phyloP scores from a whole-genome alignment of 2,888 invertebrate species.

The Amphipyra tragopoginis region DNA sequence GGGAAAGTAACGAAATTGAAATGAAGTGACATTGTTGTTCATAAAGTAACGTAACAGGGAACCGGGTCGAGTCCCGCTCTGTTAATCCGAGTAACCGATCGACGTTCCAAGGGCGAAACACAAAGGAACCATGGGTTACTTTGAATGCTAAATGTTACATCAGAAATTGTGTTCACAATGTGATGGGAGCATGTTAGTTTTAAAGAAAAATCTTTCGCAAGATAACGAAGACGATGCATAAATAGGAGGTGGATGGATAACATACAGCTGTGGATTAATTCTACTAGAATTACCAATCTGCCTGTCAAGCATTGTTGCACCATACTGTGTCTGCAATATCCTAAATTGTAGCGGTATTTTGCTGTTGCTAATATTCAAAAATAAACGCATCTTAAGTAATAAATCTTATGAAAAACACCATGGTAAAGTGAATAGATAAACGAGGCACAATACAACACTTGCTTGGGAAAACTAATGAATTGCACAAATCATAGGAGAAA shows the following conservation, averaged over 20 bases:
- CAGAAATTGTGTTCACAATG: constrained; percentile 21
- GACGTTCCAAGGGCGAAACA: constrained; percentile 71
- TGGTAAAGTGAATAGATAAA: background rate
- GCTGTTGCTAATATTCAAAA: too few relatives aligned
- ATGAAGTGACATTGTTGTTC: constrained; percentile 47
- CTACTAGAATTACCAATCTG: too few relatives aligned
- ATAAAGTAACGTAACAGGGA: constrained; percentile 46
- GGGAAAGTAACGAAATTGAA: constrained; percentile 51
- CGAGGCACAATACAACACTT: background rate
- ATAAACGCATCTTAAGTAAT: too few relatives aligned
- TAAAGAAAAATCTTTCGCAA: constrained; percentile 12
- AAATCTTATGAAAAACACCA: too few relatives aligned
- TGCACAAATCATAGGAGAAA: constrained; percentile 17
- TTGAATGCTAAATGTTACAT: constrained; percentile 58
- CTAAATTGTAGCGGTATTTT: too few relatives aligned
- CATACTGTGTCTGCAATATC: too few relatives aligned
- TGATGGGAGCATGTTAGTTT: constrained; percentile 4
- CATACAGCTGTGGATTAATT: too few relatives aligned
- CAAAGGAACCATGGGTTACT: constrained; percentile 61
- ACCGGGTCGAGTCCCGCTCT: constrained; percentile 63
- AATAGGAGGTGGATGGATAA: background rate
- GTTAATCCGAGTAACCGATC: constrained; percentile 68
- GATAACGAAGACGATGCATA: background rate
- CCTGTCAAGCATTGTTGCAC: too few relatives aligned
- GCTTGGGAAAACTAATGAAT: constrained; percentile 4